These are phyloP conservation scores for Betta splendens DNA, from an alignment of 2,797 vertebrate genomes.

Conservation along the genomic window DNA sequence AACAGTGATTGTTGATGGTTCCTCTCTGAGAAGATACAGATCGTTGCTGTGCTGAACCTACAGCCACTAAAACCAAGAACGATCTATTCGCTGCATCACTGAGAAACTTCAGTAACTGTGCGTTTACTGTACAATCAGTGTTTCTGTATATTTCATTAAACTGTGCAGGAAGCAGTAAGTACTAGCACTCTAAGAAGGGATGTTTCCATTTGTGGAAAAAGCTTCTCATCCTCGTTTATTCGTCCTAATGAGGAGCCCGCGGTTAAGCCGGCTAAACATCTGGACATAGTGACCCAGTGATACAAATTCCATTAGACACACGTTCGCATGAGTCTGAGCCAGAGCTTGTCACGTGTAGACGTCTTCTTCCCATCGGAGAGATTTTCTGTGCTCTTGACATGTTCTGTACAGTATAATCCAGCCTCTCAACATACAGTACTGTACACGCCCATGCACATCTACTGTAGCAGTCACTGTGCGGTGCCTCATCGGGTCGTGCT, in stretches of 20 bases:
- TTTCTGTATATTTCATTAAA: no score
- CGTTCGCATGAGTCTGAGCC: slow-evolving; percentile 24
- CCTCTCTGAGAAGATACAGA: no score
- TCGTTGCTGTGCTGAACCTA: neutral
- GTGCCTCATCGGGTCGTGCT: slow-evolving; percentile 81
- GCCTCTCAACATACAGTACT: slow-evolving; percentile 36
- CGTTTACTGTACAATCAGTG: neutral
- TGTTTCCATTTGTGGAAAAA: neutral
- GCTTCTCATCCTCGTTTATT: slow-evolving; percentile 12
- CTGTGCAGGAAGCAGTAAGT: neutral
- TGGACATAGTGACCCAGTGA: slow-evolving; percentile 55
- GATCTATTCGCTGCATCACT: neutral
- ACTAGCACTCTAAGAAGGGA: neutral
- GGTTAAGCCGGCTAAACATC: slow-evolving; percentile 61
- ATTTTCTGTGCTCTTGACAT: slow-evolving; percentile 48
- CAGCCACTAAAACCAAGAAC: neutral
- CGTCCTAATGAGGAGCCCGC: slow-evolving; percentile 34
- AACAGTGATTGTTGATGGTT: no score
- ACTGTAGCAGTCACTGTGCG: slow-evolving; percentile 83
- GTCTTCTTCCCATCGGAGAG: slow-evolving; percentile 51
- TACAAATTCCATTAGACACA: slow-evolving; percentile 46
- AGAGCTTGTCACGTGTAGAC: slow-evolving; percentile 30
- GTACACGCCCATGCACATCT: slow-evolving; percentile 15
- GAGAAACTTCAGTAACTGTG: neutral
- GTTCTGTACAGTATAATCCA: slow-evolving; percentile 61